These are phyloP conservation scores for Paracanthobrama guichenoti DNA, from an alignment of 2,113 vertebrate species.

Conservation along the genomic window DNA sequence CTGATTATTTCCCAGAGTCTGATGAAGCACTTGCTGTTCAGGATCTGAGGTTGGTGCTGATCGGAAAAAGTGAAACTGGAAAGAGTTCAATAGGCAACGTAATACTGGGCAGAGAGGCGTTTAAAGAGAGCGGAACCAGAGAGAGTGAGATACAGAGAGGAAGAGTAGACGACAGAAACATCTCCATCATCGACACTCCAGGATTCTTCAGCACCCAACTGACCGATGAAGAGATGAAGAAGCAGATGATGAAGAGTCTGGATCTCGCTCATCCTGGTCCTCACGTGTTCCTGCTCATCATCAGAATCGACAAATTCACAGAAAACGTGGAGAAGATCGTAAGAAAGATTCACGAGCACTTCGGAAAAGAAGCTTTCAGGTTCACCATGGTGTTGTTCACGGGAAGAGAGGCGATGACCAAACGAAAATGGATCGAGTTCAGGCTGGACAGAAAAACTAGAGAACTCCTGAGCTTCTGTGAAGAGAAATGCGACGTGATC, in stretches of 20 bases:
- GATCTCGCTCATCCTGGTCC: slow-evolving; percentile 42
- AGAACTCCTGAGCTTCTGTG: slow-evolving; percentile 1
- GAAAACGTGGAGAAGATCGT: background rate
- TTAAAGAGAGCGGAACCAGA: background rate
- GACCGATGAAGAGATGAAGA: background rate
- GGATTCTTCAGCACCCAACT: slow-evolving; percentile 51
- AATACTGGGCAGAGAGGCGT: slow-evolving; percentile 28
- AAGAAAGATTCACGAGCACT: slow-evolving; percentile 13
- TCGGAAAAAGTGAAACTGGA: slow-evolving; percentile 18
- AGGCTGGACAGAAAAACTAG: background rate
- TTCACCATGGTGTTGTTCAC: slow-evolving; percentile 57
- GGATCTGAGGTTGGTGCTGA: slow-evolving; percentile 25
- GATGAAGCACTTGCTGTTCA: background rate
- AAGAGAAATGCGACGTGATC: slow-evolving; percentile 22
- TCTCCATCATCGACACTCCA: slow-evolving; percentile 59
- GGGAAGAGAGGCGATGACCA: slow-evolving; percentile 40
- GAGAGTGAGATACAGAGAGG: background rate
- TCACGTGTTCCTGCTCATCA: slow-evolving; percentile 53
- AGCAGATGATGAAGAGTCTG: slow-evolving; percentile 18
- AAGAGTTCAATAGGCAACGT: slow-evolving; percentile 23
- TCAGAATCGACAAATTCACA: slow-evolving; percentile 19
- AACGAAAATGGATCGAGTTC: background rate
- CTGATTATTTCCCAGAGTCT: slow-evolving; percentile 1
- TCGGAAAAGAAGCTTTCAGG: slow-evolving; percentile 36
- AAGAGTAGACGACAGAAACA: background rate